phyloP scores from a whole-genome alignment of 2,797 vertebrate genomes.

The Yasuhikotakia modesta region DNA sequence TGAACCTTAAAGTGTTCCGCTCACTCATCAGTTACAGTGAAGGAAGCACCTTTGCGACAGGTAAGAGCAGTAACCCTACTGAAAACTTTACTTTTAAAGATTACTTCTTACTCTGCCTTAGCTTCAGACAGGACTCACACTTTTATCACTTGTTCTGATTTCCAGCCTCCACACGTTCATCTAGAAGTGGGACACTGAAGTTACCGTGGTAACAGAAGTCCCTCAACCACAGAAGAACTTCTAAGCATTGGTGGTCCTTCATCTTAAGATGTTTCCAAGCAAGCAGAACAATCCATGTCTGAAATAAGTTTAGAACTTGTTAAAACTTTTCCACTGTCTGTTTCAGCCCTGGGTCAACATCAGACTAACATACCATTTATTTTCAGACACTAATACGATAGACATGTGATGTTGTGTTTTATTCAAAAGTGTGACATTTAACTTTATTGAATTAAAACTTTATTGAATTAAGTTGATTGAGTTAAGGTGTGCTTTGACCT shows the following conservation, averaged over 20 bases:
- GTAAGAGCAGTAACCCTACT: background rate
- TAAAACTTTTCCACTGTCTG: constrained; percentile 73
- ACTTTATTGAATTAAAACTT: too few relatives aligned
- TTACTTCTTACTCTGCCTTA: constrained; percentile 80
- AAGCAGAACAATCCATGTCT: constrained; percentile 52
- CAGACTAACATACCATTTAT: constrained; percentile 65
- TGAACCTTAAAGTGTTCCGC: constrained; percentile 77
- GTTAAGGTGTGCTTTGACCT: too few relatives aligned
- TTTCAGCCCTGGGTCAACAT: constrained; percentile 65
- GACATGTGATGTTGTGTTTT: too few relatives aligned
- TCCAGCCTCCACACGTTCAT: constrained; percentile 92
- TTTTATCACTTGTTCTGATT: constrained; percentile 90
- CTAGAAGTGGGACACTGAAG: constrained; percentile 87
- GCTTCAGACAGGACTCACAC: constrained; percentile 71
- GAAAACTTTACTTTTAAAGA: constrained; percentile 74
- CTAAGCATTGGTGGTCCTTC: constrained; percentile 67
- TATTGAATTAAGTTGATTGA: too few relatives aligned
- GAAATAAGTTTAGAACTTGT: constrained; percentile 70
- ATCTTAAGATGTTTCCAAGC: constrained; percentile 70
- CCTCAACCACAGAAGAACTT: constrained; percentile 67
- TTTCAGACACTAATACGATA: constrained; percentile 68
- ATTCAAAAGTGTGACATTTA: too few relatives aligned
- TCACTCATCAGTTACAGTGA: constrained; percentile 76
- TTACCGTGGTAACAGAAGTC: constrained; percentile 87
- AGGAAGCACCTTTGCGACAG: constrained; percentile 32